A percentile compares a stretch with the other conserved stretches of the same genome.
Conservation (phyloP, 2,797 vertebrate species). For the Graptemys geographica region DNA sequence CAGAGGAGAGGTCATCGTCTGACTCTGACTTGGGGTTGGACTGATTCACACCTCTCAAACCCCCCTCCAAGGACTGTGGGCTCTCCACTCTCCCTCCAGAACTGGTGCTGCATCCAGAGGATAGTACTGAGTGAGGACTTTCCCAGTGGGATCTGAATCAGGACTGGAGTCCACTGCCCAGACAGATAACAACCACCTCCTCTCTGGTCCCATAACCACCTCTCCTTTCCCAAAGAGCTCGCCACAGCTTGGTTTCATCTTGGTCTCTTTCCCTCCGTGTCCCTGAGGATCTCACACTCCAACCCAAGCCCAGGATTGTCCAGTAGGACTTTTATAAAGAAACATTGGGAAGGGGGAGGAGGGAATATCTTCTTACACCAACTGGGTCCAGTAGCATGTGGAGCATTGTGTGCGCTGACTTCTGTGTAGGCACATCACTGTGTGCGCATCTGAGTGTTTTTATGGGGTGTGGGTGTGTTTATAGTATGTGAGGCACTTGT, state of each 20-base stretch:
- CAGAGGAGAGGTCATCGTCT: constrained; percentile 75
- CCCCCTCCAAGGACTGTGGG: not conserved
- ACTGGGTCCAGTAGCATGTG: accelerated
- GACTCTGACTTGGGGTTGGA: constrained; percentile 75
- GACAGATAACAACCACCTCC: constrained; percentile 21
- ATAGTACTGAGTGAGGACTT: not conserved
- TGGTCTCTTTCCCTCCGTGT: constrained; percentile 13
- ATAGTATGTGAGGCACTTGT: not conserved
- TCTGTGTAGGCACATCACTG: accelerated
- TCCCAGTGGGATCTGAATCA: not conserved
- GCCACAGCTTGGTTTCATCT: not conserved
- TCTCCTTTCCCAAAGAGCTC: constrained; percentile 33
- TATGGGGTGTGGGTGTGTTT: accelerated
- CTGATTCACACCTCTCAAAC: constrained; percentile 25
- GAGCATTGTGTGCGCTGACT: accelerated
- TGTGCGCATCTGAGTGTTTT: accelerated
- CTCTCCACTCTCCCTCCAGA: constrained; percentile 31
- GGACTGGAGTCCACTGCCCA: not conserved
- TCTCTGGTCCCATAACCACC: constrained; percentile 12
- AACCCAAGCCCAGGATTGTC: constrained; percentile 35
- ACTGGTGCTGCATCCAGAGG: constrained; percentile 68
- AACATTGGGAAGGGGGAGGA: not conserved
- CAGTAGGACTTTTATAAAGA: not conserved
- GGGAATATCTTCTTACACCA: not conserved
- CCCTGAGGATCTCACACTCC: constrained; percentile 23